Conservation (phyloP, 2,888 invertebrate genomes). For the Rotaria macrura region DNA sequence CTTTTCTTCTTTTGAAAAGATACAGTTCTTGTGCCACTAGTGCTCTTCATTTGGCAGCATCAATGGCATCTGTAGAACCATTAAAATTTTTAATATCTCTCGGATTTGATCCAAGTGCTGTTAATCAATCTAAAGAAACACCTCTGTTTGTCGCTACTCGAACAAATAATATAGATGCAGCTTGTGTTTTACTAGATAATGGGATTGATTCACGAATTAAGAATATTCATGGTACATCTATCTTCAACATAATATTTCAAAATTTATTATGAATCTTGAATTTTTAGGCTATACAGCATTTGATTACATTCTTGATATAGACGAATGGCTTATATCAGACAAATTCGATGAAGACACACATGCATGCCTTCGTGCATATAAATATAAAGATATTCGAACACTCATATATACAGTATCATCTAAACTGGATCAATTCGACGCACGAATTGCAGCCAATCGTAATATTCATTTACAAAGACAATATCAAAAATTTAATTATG, state of each 20-base stretch:
- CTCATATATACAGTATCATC: not conserved
- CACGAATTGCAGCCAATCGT: not conserved
- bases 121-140: constrained; percentile 42
- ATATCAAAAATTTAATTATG: not conserved
- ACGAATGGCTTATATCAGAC: constrained; percentile 48
- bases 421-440: not conserved
- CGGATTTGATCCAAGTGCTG: constrained; percentile 42
- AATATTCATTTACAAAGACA: not conserved
- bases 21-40: constrained; percentile 36
- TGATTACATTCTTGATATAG: constrained; percentile 46
- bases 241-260: not conserved
- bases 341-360: constrained; percentile 45
- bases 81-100: constrained; percentile 41
- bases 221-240: not conserved
- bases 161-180: constrained; percentile 24
- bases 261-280: not conserved
- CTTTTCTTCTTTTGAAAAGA: too few relatives aligned
- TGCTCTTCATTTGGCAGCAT: constrained; percentile 44
- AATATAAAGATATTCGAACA: constrained; percentile 8
- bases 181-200: not conserved
- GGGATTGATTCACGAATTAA: not conserved
- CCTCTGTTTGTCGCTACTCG: constrained; percentile 42
- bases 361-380: constrained; percentile 38
- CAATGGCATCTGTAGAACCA: constrained; percentile 42
- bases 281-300: constrained; percentile 43